phyloP scores from a whole-genome alignment of 2,888 invertebrate genomes.

The Disparrhopalites patrizii region DNA sequence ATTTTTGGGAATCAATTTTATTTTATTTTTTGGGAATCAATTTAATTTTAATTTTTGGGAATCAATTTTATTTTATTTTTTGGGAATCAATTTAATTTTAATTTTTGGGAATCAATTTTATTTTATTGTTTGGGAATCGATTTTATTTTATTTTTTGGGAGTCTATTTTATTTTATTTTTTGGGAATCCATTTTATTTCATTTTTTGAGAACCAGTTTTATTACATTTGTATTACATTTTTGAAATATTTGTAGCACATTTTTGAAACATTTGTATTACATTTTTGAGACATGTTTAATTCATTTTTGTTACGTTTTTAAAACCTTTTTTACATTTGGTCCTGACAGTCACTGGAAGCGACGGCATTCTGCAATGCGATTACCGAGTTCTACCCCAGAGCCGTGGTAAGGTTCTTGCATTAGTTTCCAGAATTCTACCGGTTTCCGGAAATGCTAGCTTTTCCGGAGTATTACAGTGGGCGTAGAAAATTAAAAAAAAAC shows the following conservation, averaged over 20 bases:
- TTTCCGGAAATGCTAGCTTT: neutral
- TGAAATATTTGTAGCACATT: neutral
- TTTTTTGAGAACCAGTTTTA: no score
- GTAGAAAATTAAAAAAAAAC: neutral
- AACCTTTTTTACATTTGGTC: no score
- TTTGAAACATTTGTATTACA: neutral
- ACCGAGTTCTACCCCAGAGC: conserved; percentile 50
- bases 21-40: no score
- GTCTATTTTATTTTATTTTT: neutral
- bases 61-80: no score
- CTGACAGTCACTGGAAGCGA: conserved; percentile 49
- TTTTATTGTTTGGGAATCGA: neutral
- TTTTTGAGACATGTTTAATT: neutral
- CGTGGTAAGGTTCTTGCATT: conserved; percentile 44
- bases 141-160: no score
- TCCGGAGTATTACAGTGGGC: neutral
- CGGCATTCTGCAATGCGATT: conserved; percentile 49
- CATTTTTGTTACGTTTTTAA: no score
- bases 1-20: no score
- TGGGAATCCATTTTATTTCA: neutral
- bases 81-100: neutral
- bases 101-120: neutral
- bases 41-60: neutral
- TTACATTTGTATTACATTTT: neutral
- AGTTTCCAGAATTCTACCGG: neutral